Evolutionary conservation across 2,888 invertebrate species (phyloP).

Genomic region (Aricia artaxerxes): DNA sequence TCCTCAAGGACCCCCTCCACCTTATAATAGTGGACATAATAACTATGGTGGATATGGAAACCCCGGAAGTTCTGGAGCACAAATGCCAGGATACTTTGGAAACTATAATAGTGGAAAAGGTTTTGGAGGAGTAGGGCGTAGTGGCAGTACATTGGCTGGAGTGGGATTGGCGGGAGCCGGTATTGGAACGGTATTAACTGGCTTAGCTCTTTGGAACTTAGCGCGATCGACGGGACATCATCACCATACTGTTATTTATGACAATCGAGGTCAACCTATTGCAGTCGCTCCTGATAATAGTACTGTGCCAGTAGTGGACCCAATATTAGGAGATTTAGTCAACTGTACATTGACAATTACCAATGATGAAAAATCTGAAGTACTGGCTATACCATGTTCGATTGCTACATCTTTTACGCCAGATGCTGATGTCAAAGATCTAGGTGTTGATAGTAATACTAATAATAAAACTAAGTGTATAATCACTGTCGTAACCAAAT

Average conservation of each 20-base stretch:
- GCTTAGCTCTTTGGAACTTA: slow-evolving; percentile 75
- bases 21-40: slow-evolving; percentile 53
- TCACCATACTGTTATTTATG: slow-evolving; percentile 73
- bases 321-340: slow-evolving; percentile 66
- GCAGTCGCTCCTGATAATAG: slow-evolving; percentile 66
- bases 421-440: slow-evolving; percentile 66
- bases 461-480: slow-evolving; percentile 70
- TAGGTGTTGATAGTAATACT: slow-evolving; percentile 50
- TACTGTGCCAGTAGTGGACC: slow-evolving; percentile 56
- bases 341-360: slow-evolving; percentile 74
- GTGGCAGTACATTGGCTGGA: slow-evolving; percentile 62
- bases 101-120: slow-evolving; percentile 57
- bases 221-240: slow-evolving; percentile 69
- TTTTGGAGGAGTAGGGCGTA: slow-evolving; percentile 60
- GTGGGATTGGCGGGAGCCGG: slow-evolving; percentile 74
- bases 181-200: slow-evolving; percentile 72
- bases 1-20: slow-evolving; percentile 62
- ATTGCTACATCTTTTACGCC: slow-evolving; percentile 76
- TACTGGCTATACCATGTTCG: slow-evolving; percentile 73
- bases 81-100: slow-evolving; percentile 71
- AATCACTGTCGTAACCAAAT: slow-evolving; percentile 67
- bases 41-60: slow-evolving; percentile 52
- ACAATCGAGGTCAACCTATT: slow-evolving; percentile 72
- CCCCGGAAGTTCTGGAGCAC: slow-evolving; percentile 53
- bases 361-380: slow-evolving; percentile 64